These are phyloP conservation scores for Campopleginae sp. DNA, from an alignment of 2,888 invertebrate genomes.

Conservation along the genomic window DNA sequence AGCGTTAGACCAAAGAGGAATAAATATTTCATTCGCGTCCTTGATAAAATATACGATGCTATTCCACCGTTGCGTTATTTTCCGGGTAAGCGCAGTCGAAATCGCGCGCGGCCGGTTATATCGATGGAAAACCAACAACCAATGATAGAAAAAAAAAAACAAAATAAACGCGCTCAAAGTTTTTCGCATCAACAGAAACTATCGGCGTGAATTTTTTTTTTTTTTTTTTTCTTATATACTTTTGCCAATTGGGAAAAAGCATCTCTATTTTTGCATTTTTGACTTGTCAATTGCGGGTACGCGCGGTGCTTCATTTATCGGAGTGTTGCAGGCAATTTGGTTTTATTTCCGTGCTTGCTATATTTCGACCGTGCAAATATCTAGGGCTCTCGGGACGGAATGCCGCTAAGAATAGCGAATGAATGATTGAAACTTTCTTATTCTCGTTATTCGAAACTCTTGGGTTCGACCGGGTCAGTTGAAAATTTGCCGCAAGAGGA, in stretches of 20 bases:
- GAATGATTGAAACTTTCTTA: constrained; percentile 31
- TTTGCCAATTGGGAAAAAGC: background rate
- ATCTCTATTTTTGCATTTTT: constrained; percentile 4
- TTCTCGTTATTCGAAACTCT: too few relatives aligned
- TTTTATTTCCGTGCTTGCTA: constrained; percentile 72
- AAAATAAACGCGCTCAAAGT: too few relatives aligned
- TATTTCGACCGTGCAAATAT: constrained; percentile 72
- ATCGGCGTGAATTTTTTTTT: background rate
- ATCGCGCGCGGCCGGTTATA: constrained; percentile 35
- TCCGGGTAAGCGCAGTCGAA: constrained; percentile 46
- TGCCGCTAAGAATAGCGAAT: constrained; percentile 59
- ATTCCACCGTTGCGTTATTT: constrained; percentile 22
- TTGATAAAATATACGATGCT: constrained; percentile 52
- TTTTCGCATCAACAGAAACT: background rate
- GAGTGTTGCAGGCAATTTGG: constrained; percentile 66
- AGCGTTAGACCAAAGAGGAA: background rate
- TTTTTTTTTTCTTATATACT: background rate
- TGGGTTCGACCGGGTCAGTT: too few relatives aligned
- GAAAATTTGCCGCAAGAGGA: background rate
- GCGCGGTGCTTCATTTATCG: constrained; percentile 62
- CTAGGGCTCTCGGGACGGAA: constrained; percentile 70
- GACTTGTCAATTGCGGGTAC: constrained; percentile 10
- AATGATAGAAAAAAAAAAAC: background rate
- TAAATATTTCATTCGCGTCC: constrained; percentile 62
- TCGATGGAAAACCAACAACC: background rate